A percentile compares a stretch with the other conserved stretches of the same genome.
phyloP scores from a whole-genome alignment of 2,797 vertebrate species.

The Hirundo rustica region DNA sequence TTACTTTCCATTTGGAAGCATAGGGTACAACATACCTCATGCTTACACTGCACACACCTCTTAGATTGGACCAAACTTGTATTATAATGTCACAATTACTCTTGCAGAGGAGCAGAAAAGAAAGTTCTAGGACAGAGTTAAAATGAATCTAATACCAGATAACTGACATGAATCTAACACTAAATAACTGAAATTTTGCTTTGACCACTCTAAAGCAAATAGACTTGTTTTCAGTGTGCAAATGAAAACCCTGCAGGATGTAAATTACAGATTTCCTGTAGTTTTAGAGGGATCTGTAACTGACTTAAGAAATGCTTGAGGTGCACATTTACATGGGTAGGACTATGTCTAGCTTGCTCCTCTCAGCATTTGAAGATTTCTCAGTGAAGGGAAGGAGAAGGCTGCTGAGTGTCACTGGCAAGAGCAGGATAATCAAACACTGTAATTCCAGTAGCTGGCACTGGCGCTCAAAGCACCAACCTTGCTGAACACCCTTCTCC shows the following conservation, averaged over 20 bases:
- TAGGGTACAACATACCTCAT: neutral
- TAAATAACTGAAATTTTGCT: neutral
- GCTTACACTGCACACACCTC: neutral
- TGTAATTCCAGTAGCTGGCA: neutral
- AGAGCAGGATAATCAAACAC: neutral
- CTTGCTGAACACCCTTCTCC: neutral
- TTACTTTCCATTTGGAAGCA: neutral
- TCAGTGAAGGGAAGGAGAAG: neutral
- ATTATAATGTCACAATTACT: neutral
- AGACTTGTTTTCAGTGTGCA: neutral
- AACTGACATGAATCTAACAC: neutral
- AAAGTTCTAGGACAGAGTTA: neutral
- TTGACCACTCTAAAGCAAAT: neutral
- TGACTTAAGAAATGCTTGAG: neutral
- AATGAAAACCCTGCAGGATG: neutral
- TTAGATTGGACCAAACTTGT: neutral
- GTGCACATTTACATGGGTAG: neutral
- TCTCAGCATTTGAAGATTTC: neutral
- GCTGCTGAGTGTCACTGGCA: fast-evolving
- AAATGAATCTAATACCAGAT: neutral
- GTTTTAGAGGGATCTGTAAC: neutral
- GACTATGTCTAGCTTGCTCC: neutral
- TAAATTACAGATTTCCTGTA: neutral
- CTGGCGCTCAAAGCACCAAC: neutral
- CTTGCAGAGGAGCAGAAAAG: neutral